Evolutionary conservation across 1,140 invertebrate genomes (phyloP), one percentile per base, ranked within the genome.

Genomic region (Eumaeus atala): DNA sequence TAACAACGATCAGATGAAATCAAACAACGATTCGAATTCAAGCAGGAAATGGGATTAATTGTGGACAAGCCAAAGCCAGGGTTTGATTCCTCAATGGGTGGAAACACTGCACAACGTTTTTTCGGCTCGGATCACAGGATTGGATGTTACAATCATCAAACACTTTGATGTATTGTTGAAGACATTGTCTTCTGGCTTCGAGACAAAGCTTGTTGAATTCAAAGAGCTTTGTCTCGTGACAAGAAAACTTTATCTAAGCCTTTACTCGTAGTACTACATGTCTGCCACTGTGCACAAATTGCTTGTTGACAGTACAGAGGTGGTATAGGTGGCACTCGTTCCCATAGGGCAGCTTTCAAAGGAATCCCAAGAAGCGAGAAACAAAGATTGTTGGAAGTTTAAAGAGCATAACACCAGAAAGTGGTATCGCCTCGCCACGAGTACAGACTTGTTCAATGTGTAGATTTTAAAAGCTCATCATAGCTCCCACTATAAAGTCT

Each of bases 91-190:
- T 28, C 21, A 8, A 84, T 81, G 57, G 72, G 79, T 58, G 75
- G 81, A 33, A 86, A 81, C 33, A 61, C 59, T 9, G 55, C 64
- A 35, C 59, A 73, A 34, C 60, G 71, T 18, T 78, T 79, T 70
- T 77, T 82, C 62, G 37, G 55, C 60, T 34, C 12, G 54, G 9
- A 62, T 62, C 12, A 62, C 60, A 51, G 51, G 54, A 14, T 37
- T 57, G 18, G 53, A 60, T 6, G 21, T 28, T 28, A 28, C 21
- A 2, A 28, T 28, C 6, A 28, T 28, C 2, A 28, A 28, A 28
- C 2, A 28, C 21, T 28, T 28, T 28, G 6, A 28, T 28, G 21
- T 28, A 3, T 28, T 28, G 21, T 28, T 48, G 50, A 48, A n/a
- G 47, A 59, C 37, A 14, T 48, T 48, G 28, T 52, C 35, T 53